These are phyloP conservation scores for Tylochromis polylepis DNA, from an alignment of 2,113 vertebrate species.

Conservation along the genomic window DNA sequence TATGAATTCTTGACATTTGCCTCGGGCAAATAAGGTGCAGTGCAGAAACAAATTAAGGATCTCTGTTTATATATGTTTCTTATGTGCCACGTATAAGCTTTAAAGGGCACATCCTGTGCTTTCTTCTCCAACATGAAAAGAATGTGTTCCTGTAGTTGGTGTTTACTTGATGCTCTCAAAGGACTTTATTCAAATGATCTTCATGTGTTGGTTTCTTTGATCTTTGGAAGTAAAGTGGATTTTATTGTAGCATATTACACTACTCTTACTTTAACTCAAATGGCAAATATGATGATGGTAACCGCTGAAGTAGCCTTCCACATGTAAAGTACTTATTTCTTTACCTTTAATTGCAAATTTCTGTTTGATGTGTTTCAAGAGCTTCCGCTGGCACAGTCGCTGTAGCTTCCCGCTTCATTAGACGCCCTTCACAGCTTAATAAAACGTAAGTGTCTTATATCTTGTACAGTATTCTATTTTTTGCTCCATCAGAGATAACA, in stretches of 20 bases:
- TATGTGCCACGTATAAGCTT: background rate
- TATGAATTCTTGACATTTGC: constrained; percentile 31
- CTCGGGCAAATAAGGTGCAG: constrained; percentile 27
- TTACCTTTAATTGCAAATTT: background rate
- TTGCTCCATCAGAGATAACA: constrained; percentile 46
- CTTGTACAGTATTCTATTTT: constrained; percentile 48
- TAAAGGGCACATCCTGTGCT: background rate
- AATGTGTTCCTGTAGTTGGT: constrained; percentile 12
- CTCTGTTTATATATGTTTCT: background rate
- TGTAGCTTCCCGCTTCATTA: constrained; percentile 22
- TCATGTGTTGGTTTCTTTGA: constrained; percentile 18
- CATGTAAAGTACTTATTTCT: background rate
- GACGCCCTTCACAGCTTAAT: background rate
- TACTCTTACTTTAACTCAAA: background rate
- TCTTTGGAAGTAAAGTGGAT: constrained; percentile 11
- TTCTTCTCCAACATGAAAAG: constrained; percentile 18
- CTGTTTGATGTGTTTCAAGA: background rate
- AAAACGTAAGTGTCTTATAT: constrained; percentile 20
- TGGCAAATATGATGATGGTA: background rate
- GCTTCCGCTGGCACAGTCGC: background rate
- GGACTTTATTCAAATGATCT: constrained; percentile 19
- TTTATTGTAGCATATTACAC: background rate
- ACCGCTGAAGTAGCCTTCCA: background rate
- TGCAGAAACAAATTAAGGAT: constrained; percentile 9
- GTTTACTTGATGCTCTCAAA: background rate